Evolutionary conservation across 2,797 vertebrate genomes (phyloP).

Genomic region (Propithecus deckenii): DNA sequence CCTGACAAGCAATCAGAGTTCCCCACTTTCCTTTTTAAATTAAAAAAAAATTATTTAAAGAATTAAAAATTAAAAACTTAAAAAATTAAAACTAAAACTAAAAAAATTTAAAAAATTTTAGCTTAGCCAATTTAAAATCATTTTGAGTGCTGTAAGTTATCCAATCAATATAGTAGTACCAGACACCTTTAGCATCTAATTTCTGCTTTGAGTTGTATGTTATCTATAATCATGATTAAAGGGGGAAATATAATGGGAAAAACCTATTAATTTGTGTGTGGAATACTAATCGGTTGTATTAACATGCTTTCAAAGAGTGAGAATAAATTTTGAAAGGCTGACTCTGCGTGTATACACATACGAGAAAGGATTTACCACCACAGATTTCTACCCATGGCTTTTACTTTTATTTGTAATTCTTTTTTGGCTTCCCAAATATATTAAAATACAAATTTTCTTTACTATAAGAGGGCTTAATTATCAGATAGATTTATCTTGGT

Average conservation of each 20-base stretch:
- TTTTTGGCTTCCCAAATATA: constrained; percentile 16
- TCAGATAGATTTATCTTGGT: constrained; percentile 35
- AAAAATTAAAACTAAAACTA: not conserved
- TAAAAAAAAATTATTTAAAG: not conserved
- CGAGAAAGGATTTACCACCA: constrained; percentile 3
- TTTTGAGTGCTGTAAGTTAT: constrained; percentile 46
- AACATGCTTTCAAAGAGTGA: constrained; percentile 2
- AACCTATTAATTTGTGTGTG: constrained; percentile 25
- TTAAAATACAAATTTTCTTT: constrained; percentile 14
- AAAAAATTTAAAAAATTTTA: not conserved
- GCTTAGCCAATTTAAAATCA: constrained; percentile 1
- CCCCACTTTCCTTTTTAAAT: constrained; percentile 22
- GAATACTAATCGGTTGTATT: not conserved
- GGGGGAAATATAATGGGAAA: constrained; percentile 11
- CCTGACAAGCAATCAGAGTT: constrained; percentile 35
- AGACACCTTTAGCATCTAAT: constrained; percentile 26
- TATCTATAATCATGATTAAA: constrained; percentile 37
- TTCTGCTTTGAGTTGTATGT: constrained; percentile 52
- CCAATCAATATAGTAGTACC: constrained; percentile 13
- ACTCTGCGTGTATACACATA: not conserved
- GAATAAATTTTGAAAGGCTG: constrained; percentile 44
- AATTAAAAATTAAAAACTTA: not conserved
- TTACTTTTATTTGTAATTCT: constrained; percentile 33
- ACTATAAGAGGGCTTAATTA: not conserved
- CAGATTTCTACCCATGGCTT: constrained; percentile 1